A percentile compares a stretch with the other conserved stretches of the same genome.
These are phyloP conservation scores for Varecia variegata DNA, from an alignment of 2,797 vertebrate genomes.

Conservation along the genomic window DNA sequence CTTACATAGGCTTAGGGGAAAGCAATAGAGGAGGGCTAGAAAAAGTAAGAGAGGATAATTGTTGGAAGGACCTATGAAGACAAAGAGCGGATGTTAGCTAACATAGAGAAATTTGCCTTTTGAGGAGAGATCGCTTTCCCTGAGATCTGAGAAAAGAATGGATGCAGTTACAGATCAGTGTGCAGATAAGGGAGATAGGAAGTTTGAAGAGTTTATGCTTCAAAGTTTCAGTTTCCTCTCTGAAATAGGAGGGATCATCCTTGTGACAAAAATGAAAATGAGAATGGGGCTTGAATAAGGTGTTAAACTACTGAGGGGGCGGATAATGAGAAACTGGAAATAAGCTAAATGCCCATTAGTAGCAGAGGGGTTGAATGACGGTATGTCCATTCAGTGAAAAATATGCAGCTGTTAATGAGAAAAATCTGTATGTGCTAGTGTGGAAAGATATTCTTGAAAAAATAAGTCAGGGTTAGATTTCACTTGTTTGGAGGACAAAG, in stretches of 20 bases:
- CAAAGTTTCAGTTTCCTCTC: not conserved
- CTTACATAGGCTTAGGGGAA: not conserved
- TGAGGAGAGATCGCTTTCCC: not conserved
- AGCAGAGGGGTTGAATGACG: not conserved
- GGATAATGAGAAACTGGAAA: not conserved
- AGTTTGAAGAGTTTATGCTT: not conserved
- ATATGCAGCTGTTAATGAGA: not conserved
- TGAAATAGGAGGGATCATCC: not conserved
- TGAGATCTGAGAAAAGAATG: not conserved
- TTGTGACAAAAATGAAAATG: slow-evolving; percentile 8
- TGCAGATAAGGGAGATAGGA: not conserved
- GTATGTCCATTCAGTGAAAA: not conserved
- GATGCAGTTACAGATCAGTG: not conserved
- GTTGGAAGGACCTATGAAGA: slow-evolving; percentile 8
- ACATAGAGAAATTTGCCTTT: not conserved
- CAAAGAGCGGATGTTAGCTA: not conserved
- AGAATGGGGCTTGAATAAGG: not conserved
- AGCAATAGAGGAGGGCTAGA: not conserved
- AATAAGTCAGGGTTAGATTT: not conserved
- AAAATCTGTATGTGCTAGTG: not conserved
- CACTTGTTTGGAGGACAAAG: not conserved
- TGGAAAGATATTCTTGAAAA: slow-evolving; percentile 16
- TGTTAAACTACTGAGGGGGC: not conserved
- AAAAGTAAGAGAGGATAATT: not conserved
- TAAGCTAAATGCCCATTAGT: not conserved